phyloP scores from a whole-genome alignment of 2,113 vertebrate species.

The Hyperopisus bebe region DNA sequence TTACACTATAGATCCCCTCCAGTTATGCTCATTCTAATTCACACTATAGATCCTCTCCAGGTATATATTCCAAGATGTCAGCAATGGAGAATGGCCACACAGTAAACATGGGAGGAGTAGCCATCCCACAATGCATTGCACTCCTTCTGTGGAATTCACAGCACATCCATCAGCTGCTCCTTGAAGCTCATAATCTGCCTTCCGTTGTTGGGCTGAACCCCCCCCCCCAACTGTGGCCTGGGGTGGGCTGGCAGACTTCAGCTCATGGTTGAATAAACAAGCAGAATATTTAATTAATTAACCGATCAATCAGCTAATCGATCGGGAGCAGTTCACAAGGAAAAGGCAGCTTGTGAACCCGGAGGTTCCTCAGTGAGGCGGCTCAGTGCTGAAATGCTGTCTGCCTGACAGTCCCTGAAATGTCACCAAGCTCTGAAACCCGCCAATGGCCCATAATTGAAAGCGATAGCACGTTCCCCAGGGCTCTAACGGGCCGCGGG shows the following conservation, averaged over 20 bases:
- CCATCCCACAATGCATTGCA: conserved; percentile 44
- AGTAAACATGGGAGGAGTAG: conserved; percentile 50
- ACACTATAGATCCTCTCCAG: no score
- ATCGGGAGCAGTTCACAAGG: neutral
- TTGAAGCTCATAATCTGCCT: conserved; percentile 22
- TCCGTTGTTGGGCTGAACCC: conserved; percentile 15
- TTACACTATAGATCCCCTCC: no score
- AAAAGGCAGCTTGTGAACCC: conserved; percentile 33
- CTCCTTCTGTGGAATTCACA: neutral
- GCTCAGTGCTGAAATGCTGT: neutral
- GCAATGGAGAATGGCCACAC: conserved; percentile 42
- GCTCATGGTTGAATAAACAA: conserved; percentile 29
- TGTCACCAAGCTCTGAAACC: neutral
- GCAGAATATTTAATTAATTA: conserved; percentile 26
- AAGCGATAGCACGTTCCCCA: neutral
- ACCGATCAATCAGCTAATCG: neutral
- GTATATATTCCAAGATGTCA: neutral
- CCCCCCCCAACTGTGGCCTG: neutral
- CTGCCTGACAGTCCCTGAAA: neutral
- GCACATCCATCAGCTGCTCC: neutral
- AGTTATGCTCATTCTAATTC: no score
- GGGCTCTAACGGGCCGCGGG: neutral
- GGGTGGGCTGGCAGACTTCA: conserved; percentile 27
- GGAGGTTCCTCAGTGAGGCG: conserved; percentile 13
- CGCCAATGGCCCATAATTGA: neutral